Conservation (phyloP, 2,888 invertebrate species). For the Cheilosia grossa region DNA sequence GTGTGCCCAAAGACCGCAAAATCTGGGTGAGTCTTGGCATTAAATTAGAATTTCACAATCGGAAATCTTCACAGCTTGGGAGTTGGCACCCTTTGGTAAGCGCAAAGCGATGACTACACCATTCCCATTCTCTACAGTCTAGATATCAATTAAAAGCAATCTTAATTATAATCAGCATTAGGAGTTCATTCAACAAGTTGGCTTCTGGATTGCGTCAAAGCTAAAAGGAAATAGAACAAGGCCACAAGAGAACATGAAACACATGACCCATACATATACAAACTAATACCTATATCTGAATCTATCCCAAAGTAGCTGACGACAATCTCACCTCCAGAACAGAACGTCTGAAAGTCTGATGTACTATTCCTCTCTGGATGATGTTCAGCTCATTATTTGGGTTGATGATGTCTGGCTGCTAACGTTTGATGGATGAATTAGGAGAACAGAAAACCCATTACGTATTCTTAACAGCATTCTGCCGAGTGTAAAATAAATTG, state of each 20-base stretch:
- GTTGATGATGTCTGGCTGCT: slow-evolving; percentile 44
- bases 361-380: slow-evolving; percentile 2
- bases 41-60: slow-evolving; percentile 44
- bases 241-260: slow-evolving; percentile 1
- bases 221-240: slow-evolving; percentile 26
- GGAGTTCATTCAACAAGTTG: slow-evolving; percentile 9
- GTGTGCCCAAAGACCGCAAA: slow-evolving; percentile 25
- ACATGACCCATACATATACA: slow-evolving; percentile 4
- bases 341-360: slow-evolving; percentile 11
- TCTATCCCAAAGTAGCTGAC: background rate
- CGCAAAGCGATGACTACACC: slow-evolving; percentile 6
- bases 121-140: slow-evolving; percentile 6
- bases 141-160: slow-evolving; percentile 43
- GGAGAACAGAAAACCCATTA: slow-evolving; percentile 59
- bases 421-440: slow-evolving; percentile 45
- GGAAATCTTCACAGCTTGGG: slow-evolving; percentile 45
- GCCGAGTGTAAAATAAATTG: slow-evolving; percentile 70
- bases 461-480: slow-evolving; percentile 61
- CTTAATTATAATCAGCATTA: slow-evolving; percentile 52
- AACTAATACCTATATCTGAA: background rate
- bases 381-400: slow-evolving; percentile 46
- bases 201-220: slow-evolving; percentile 15
- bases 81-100: background rate
- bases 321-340: slow-evolving; percentile 19
- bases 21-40: slow-evolving; percentile 42